phyloP scores from a whole-genome alignment of 2,888 invertebrate species.

The Drosophila algonquin region DNA sequence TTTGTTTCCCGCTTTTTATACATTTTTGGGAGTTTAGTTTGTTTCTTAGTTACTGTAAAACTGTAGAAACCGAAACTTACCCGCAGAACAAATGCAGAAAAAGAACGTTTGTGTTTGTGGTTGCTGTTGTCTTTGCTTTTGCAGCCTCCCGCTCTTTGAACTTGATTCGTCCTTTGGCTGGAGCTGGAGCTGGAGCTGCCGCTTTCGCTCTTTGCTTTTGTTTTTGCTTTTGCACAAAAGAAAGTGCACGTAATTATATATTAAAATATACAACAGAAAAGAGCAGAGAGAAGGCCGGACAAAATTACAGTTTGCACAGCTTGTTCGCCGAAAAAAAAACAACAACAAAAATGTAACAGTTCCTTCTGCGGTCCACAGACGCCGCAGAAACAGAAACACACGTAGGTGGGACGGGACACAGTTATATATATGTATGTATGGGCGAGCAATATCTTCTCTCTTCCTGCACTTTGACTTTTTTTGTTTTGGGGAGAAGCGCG shows the following conservation, averaged over 20 bases:
- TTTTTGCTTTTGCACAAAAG: conserved; percentile 36
- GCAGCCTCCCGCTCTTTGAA: conserved; percentile 66
- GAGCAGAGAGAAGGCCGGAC: conserved; percentile 30
- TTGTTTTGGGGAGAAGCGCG: conserved; percentile 55
- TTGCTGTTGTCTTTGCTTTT: conserved; percentile 7
- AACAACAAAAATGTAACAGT: conserved; percentile 12
- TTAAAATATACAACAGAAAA: conserved; percentile 52
- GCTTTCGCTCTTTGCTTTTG: conserved; percentile 12
- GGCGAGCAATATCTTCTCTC: conserved; percentile 30
- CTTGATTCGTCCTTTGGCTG: conserved; percentile 66
- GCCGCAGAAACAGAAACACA: background rate
- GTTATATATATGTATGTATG: conserved; percentile 32
- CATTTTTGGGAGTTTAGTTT: background rate
- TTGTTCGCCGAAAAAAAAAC: background rate
- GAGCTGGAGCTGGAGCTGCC: conserved; percentile 6
- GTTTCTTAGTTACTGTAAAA: conserved; percentile 11
- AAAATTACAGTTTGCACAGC: conserved; percentile 61
- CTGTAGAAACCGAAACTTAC: conserved; percentile 48
- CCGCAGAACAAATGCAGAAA: conserved; percentile 41
- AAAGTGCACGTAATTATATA: conserved; percentile 64
- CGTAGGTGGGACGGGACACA: conserved; percentile 15
- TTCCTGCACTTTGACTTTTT: conserved; percentile 20
- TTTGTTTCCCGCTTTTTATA: background rate
- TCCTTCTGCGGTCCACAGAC: conserved; percentile 15
- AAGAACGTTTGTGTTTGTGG: conserved; percentile 33